phyloP scores from a whole-genome alignment of 2,113 vertebrate species.

The Naja naja region DNA sequence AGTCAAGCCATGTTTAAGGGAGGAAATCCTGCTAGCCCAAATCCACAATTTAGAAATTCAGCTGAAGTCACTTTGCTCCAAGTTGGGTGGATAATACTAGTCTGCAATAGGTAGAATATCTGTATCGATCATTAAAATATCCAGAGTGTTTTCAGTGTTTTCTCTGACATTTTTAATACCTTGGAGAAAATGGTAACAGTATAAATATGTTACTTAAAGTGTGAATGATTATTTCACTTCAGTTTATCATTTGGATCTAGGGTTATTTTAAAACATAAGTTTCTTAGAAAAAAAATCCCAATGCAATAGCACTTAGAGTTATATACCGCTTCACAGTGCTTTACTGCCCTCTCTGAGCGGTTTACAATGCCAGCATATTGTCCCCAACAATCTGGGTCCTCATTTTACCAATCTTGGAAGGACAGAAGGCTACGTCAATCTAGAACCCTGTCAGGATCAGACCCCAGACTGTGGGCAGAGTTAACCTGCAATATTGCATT shows the following conservation, averaged over 20 bases:
- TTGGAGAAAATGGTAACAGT: not conserved
- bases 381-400: not conserved
- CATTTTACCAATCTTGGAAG: not conserved
- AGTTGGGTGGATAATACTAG: not conserved
- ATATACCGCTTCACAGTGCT: not conserved
- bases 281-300: not conserved
- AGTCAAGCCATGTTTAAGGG: not conserved
- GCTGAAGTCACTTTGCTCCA: not conserved
- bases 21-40: not conserved
- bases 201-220: not conserved
- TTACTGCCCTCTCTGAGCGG: not conserved
- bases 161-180: not conserved
- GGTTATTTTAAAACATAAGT: not conserved
- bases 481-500: not conserved
- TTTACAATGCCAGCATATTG: not conserved
- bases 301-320: not conserved
- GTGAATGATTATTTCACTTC: not conserved
- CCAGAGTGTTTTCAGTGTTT: not conserved
- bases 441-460: not conserved
- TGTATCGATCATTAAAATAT: not conserved
- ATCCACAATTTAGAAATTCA: not conserved
- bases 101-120: not conserved
- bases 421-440: not conserved
- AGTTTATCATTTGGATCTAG: not conserved
- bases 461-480: not conserved